Base-by-base conservation (phyloP, 2,797 vertebrate species). In the Betta splendens region DNA sequence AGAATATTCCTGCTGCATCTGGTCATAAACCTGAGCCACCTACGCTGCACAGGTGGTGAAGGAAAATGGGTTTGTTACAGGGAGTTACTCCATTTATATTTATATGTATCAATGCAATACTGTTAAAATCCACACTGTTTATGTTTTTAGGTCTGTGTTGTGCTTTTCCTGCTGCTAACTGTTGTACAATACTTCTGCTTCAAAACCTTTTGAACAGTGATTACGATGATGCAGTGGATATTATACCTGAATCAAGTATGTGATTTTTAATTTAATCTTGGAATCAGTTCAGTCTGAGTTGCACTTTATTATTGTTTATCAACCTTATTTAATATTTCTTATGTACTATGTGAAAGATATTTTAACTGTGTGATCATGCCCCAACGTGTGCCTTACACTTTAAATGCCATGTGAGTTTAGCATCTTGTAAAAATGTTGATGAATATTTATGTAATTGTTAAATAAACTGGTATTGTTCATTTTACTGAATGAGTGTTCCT, bases 41-140 rank as follows among this genome's bases (percentile, higher is more conserved):
- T 73, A 20, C 75, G 61, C 64, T 31, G 50, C 31, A 55, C 28
- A 43, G 29, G 25, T 31, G 64, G 57, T 21, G 13, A 33, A 28
- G 31, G 28, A 26, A 50, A 42, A 37, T 50, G 45, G 26, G 53
- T 79, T 62, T 69, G 42, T 64, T 68, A 39, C 37, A 60, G 26
- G 15, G 48, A 53, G 54, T 78, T 72, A 77, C 72, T 80, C 79
- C 67, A 75, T 70, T 66, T 76, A 64, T 25, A 20, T n/a, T 63
- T 9, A 72, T 44, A 58, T 81, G 40, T 49, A 16, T 73, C 76
- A 83, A 69, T 83, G 86, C 72, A 83, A 33, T 77, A 49, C 54
- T 60, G 32, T 61, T 6, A 58, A 38, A 44, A 44, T 32, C 38
- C 3, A 64, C 42, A 44, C 3, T 47, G 4, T 66, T 23, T 54